Evolutionary conservation across 2,888 invertebrate genomes (phyloP).

Genomic region (Macrosoma leucophasiata): DNA sequence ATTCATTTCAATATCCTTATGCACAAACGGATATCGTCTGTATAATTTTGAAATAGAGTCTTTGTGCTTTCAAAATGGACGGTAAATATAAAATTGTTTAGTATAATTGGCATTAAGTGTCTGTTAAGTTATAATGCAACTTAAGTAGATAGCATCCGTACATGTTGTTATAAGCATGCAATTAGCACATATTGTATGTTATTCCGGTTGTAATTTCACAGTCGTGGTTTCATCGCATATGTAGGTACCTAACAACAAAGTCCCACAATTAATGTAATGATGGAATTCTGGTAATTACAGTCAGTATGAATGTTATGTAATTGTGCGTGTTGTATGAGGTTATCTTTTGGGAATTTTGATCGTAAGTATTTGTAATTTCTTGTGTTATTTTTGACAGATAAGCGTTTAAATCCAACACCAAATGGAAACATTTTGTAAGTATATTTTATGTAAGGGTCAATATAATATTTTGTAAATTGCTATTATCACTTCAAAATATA

Average conservation of each 20-base stretch:
- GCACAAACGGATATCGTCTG: constrained; percentile 8
- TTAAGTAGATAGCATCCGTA: constrained; percentile 61
- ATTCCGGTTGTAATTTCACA: constrained; percentile 47
- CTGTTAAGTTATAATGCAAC: constrained; percentile 67
- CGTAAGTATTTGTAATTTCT: no score
- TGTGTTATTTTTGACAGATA: no score
- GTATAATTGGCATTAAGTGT: constrained; percentile 67
- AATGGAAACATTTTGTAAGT: no score
- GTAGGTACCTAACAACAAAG: no score
- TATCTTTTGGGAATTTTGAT: constrained; percentile 18
- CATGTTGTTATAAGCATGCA: constrained; percentile 48
- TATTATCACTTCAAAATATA: no score
- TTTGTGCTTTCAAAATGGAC: constrained; percentile 8
- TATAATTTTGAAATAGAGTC: constrained; percentile 28
- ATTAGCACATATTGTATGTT: constrained; percentile 57
- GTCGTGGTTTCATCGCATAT: constrained; percentile 37
- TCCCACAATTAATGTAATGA: constrained; percentile 48
- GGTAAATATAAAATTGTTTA: constrained; percentile 29
- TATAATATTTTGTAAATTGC: no score
- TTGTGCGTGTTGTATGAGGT: constrained; percentile 10
- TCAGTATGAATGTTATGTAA: constrained; percentile 9
- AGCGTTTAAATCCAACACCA: no score
- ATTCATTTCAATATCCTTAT: constrained; percentile 13
- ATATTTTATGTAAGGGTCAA: no score
- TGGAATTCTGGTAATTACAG: constrained; percentile 42